These are phyloP conservation scores for Heliornis fulica DNA, from an alignment of 2,113 vertebrate genomes.

Conservation along the genomic window DNA sequence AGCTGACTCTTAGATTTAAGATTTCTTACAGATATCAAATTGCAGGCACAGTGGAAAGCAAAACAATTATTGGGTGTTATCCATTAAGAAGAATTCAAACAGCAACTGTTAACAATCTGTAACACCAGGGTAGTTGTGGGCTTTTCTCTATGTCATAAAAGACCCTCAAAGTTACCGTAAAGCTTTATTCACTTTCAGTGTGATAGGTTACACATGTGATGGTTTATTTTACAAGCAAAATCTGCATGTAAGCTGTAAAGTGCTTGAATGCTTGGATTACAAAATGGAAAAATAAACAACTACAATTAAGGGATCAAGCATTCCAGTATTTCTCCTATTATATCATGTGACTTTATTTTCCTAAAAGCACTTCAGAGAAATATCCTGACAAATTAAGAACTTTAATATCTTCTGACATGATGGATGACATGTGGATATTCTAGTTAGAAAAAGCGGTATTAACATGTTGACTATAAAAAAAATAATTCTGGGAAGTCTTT, in stretches of 20 bases:
- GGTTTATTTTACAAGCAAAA: slow-evolving; percentile 56
- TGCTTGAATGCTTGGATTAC: background rate
- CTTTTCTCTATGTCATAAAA: slow-evolving; percentile 36
- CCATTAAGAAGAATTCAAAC: slow-evolving; percentile 57
- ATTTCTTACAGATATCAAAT: background rate
- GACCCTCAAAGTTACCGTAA: slow-evolving; percentile 44
- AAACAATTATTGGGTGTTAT: slow-evolving; percentile 57
- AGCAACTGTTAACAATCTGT: slow-evolving; percentile 47
- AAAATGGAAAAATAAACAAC: slow-evolving; percentile 33
- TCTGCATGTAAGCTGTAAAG: slow-evolving; percentile 40
- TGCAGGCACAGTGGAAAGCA: slow-evolving; percentile 42
- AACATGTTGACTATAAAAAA: background rate
- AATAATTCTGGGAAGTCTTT: background rate
- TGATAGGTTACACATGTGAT: slow-evolving; percentile 47
- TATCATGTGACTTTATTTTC: background rate
- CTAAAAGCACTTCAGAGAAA: slow-evolving; percentile 20
- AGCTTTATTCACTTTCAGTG: slow-evolving; percentile 24
- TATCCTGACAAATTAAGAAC: background rate
- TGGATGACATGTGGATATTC: background rate
- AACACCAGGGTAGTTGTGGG: background rate
- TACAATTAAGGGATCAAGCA: slow-evolving; percentile 22
- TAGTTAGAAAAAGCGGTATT: background rate
- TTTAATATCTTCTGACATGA: background rate
- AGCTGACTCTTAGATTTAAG: slow-evolving; percentile 27
- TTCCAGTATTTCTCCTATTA: background rate